Percentiles rank a stretch among this genome's conserved stretches.
Conservation (phyloP, 2,888 invertebrate genomes). For the Anoplius nigerrimus region DNA sequence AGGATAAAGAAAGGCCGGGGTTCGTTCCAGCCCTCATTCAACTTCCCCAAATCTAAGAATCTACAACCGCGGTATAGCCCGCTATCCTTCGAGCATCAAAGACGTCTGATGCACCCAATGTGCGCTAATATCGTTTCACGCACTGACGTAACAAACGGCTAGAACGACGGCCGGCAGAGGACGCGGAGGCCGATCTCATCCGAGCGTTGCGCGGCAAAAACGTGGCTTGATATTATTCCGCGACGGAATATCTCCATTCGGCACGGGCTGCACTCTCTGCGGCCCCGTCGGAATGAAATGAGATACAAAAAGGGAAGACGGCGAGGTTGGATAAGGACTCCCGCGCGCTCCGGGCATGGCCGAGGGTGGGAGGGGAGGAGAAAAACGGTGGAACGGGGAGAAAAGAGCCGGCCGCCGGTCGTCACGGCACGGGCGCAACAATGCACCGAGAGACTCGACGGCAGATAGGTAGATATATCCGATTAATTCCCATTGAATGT, state of each 20-base stretch:
- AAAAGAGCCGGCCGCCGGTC: conserved; percentile 30
- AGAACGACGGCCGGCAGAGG: too few species aligned
- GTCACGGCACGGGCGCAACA: conserved; percentile 51
- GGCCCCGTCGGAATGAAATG: conserved; percentile 30
- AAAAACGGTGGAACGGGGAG: conserved; percentile 30
- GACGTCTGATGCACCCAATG: too few species aligned
- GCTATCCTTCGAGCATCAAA: too few species aligned
- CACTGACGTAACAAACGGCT: too few species aligned
- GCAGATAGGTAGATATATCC: conserved; percentile 60
- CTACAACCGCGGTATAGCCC: too few species aligned
- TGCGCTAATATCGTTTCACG: too few species aligned
- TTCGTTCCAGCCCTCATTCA: too few species aligned
- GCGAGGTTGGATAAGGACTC: conserved; percentile 1
- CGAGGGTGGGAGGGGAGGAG: not conserved
- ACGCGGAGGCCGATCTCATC: too few species aligned
- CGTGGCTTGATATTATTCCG: conserved; percentile 48
- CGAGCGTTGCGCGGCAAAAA: conserved; percentile 14
- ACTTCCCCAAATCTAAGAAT: too few species aligned
- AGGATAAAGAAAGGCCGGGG: too few species aligned
- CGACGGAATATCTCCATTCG: conserved; percentile 56
- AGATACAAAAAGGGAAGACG: conserved; percentile 21
- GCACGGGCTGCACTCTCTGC: not conserved
- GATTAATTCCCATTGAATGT: conserved; percentile 73
- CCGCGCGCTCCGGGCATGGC: not conserved
- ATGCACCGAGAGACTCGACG: conserved; percentile 49